phyloP scores from a whole-genome alignment of 2,113 vertebrate species.

The Gadus chalcogrammus region DNA sequence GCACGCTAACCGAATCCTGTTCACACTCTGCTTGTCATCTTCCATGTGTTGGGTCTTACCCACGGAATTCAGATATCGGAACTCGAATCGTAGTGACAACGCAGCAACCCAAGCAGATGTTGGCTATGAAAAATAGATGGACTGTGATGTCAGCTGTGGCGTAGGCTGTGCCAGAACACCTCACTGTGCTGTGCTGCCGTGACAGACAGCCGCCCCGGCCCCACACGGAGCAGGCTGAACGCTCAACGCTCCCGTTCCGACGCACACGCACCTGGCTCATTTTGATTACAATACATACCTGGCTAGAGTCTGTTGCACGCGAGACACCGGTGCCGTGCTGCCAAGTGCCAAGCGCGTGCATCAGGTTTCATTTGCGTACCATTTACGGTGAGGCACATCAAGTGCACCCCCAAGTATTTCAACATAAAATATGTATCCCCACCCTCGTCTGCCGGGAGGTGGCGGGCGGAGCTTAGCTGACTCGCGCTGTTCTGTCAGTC shows the following conservation, averaged over 20 bases:
- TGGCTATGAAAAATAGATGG: conserved; percentile 68
- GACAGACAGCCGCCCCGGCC: conserved; percentile 45
- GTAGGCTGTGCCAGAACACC: conserved; percentile 45
- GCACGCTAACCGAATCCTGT: conserved; percentile 21
- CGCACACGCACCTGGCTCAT: conserved; percentile 8
- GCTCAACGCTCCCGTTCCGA: conserved; percentile 30
- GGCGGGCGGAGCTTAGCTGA: conserved; percentile 15
- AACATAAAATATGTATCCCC: conserved; percentile 41
- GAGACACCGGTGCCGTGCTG: conserved; percentile 2
- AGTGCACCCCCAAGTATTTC: conserved; percentile 37
- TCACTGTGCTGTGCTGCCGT: conserved; percentile 16
- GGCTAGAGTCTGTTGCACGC: conserved; percentile 20
- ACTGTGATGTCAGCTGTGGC: conserved; percentile 63
- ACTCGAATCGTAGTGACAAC: conserved; percentile 68
- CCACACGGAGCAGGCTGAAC: conserved; percentile 16
- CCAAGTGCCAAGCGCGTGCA: conserved; percentile 16
- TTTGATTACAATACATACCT: conserved; percentile 21
- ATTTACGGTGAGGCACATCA: conserved; percentile 34
- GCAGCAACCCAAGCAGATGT: conserved; percentile 72
- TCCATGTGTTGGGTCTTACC: conserved; percentile 51
- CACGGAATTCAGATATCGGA: conserved; percentile 50
- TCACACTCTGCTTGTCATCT: conserved; percentile 43
- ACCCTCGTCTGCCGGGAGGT: conserved; percentile 31
- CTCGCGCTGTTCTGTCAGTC: conserved; percentile 23
- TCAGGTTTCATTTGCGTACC: conserved; percentile 34